A percentile compares a stretch with the other conserved stretches of the same genome.
These are phyloP conservation scores for Austrolebias charrua DNA, from an alignment of 2,797 vertebrate genomes.

Conservation along the genomic window DNA sequence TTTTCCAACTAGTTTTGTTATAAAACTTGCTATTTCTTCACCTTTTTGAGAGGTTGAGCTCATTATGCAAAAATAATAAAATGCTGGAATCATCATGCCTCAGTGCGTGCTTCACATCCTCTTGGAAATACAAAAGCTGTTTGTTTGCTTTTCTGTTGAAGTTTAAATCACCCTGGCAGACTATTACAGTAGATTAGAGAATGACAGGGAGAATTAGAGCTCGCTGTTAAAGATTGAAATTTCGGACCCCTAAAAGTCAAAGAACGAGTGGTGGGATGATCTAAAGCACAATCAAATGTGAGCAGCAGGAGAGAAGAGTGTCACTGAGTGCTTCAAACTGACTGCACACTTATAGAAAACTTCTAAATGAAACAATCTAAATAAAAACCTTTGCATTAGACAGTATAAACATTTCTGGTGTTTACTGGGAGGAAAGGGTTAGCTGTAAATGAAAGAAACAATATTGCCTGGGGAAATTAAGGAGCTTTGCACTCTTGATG, in stretches of 20 bases:
- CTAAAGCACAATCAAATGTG: conserved; percentile 10
- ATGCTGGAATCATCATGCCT: conserved; percentile 17
- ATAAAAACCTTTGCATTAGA: conserved; percentile 35
- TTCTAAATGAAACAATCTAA: conserved; percentile 29
- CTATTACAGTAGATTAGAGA: conserved; percentile 9
- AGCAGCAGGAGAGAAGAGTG: not conserved
- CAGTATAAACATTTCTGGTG: conserved; percentile 1
- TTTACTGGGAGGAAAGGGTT: conserved; percentile 32
- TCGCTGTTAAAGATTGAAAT: conserved; percentile 31
- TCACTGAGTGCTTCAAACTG: conserved; percentile 20
- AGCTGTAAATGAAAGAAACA: conserved; percentile 32
- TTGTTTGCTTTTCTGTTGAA: not conserved
- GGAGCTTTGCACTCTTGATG: not conserved
- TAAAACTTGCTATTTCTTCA: conserved; percentile 16
- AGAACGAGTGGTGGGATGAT: conserved; percentile 30
- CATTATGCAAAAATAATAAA: conserved; percentile 47
- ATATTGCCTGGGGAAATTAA: conserved; percentile 3
- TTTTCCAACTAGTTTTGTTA: conserved; percentile 18
- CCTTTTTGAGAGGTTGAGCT: conserved; percentile 15
- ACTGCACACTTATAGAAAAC: conserved; percentile 31
- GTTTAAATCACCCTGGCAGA: conserved; percentile 19
- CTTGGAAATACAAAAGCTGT: conserved; percentile 10
- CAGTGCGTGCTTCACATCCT: conserved; percentile 3
- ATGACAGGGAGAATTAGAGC: conserved; percentile 41
- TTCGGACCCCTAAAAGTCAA: conserved; percentile 15